Evolutionary conservation across 2,797 vertebrate species (phyloP), one percentile per base, ranked within the genome.

Genomic region (Knipowitschia caucasica): DNA sequence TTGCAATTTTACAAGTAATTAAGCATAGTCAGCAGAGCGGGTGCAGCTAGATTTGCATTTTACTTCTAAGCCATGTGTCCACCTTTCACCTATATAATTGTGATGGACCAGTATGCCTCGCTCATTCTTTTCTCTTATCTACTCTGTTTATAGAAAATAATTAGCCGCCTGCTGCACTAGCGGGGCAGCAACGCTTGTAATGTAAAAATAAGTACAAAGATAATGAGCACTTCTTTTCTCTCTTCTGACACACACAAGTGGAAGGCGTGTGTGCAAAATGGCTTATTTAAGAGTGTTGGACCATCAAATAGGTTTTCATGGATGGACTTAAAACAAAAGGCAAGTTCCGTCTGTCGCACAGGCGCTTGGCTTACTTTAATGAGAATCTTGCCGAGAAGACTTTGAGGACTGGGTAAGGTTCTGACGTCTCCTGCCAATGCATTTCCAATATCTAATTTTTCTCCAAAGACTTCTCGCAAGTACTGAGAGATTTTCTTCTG

Each of bases 401-500:
- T 91, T 26, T 92, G 91, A 50, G 96, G 97, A 68, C 95, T 96
- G 23, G 96, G 96, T 66, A 98, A 90, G 42, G 91, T 93, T 30
- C 86, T 94, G 76, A 81, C 78, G 30, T 96, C 95, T 73, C 89
- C 91, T 12, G 68, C 75, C 71, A 90, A 77, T 9, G 90, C 56
- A 5, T 91, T 83, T 3, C 88, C 89, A 62, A 98, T 85, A 29
- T 98, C 93, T 71, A 99, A 90, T 79, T 94, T 98, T 71, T 97
- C 92, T 56, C 74, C 88, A 53, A 99, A 90, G 84, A 96, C 93
- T 69, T 94, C 95, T 77, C 93, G 92, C 62, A 99, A 86, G 81
- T 98, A 93, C 67, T 93, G 92, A 50, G 95, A 94, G 0, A 99
- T 97, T 90, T 99, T 98, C 84, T 95, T 93, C 59, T 98, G 97